These are phyloP conservation scores for Phodopus roborovskii DNA, from an alignment of 2,113 vertebrate genomes.

Conservation along the genomic window DNA sequence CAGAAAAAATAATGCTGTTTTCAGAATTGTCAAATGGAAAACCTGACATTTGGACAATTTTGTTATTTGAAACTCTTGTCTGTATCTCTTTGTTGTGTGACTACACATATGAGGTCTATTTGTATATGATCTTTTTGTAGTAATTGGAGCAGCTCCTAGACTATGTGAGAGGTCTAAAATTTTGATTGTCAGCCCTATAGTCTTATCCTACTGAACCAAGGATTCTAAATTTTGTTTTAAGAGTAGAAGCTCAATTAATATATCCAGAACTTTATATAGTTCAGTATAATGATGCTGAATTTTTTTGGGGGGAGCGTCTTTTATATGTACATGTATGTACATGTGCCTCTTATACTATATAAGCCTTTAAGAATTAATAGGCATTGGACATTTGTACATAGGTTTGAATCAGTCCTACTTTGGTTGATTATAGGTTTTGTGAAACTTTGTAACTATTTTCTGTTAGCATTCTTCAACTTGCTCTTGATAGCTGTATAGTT, in stretches of 20 bases:
- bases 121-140: not conserved
- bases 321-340: not conserved
- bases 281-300: not conserved
- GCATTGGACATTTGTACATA: not conserved
- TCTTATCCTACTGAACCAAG: not conserved
- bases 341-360: not conserved
- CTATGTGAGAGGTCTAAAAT: not conserved
- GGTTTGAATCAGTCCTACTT: not conserved
- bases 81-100: not conserved
- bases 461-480: not conserved
- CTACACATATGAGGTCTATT: not conserved
- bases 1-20: conserved; percentile 14
- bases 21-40: not conserved
- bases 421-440: not conserved
- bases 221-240: not conserved
- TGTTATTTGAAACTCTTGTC: not conserved
- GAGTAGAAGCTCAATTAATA: not conserved
- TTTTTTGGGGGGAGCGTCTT: not conserved
- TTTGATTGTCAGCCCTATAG: not conserved
- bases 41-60: not conserved
- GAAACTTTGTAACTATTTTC: not conserved
- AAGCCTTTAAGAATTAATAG: not conserved
- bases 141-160: no score
- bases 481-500: not conserved
- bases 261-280: no score